Evolutionary conservation across 2,888 invertebrate genomes (phyloP).

Genomic region (Leistus spinibarbis): DNA sequence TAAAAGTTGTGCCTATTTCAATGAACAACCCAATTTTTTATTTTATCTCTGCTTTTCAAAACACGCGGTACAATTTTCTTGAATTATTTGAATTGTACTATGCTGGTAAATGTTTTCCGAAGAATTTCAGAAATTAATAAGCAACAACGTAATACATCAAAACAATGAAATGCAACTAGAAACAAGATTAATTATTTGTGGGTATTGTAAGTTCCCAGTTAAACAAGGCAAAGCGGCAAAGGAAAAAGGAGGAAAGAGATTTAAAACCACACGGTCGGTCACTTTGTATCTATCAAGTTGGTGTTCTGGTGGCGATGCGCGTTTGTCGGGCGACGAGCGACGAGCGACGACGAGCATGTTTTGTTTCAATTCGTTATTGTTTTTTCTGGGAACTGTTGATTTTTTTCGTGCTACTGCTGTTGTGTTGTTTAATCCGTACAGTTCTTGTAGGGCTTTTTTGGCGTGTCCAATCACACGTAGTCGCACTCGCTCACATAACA

Average conservation of each 20-base stretch:
- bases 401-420: constrained; percentile 14
- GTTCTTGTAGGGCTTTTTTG: constrained; percentile 3
- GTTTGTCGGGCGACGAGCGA: background rate
- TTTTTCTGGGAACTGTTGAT: constrained; percentile 4
- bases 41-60: too few relatives aligned
- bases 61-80: too few relatives aligned
- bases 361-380: background rate
- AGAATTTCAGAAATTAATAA: too few relatives aligned
- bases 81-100: too few relatives aligned
- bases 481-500: background rate
- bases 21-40: too few relatives aligned
- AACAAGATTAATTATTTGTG: background rate
- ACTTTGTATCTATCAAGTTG: background rate
- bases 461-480: constrained; percentile 27
- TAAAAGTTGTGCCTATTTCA: too few relatives aligned
- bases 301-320: background rate
- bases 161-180: background rate
- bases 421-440: background rate
- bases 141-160: too few relatives aligned
- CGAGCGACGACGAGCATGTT: background rate
- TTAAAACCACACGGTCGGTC: background rate
- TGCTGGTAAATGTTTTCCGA: too few relatives aligned
- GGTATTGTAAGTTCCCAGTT: background rate
- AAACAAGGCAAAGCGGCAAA: background rate
- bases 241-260: background rate